Evolutionary conservation across 2,797 vertebrate genomes (phyloP).

Genomic region (Bovichtus diacanthus): DNA sequence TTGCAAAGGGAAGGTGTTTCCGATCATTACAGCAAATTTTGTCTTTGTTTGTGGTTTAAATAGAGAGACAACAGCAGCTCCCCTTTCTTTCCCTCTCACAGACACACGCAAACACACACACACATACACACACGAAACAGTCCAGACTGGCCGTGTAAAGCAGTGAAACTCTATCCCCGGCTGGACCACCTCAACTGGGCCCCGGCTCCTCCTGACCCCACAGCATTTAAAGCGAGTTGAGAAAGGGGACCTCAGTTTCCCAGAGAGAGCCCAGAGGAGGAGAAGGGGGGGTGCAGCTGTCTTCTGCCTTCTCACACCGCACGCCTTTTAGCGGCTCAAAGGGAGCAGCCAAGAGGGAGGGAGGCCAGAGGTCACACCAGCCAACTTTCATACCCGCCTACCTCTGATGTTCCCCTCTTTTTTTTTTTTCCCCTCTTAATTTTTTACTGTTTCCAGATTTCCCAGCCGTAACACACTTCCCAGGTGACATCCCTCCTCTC

Average conservation of each 20-base stretch:
- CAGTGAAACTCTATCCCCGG: slow-evolving; percentile 76
- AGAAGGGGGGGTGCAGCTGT: slow-evolving; percentile 76
- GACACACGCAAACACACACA: slow-evolving; percentile 34
- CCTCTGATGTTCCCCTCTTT: slow-evolving; percentile 77
- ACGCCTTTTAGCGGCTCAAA: slow-evolving; percentile 82
- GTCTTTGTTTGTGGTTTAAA: slow-evolving; percentile 51
- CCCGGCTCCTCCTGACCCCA: slow-evolving; percentile 77
- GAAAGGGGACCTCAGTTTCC: slow-evolving; percentile 73
- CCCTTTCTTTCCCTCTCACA: not conserved
- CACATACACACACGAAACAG: slow-evolving; percentile 36
- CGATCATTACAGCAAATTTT: slow-evolving; percentile 29
- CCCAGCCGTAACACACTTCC: slow-evolving; percentile 70
- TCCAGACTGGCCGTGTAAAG: slow-evolving; percentile 66
- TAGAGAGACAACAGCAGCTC: slow-evolving; percentile 30
- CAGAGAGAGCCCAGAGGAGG: slow-evolving; percentile 62
- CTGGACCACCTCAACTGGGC: slow-evolving; percentile 78
- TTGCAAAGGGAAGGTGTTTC: not conserved
- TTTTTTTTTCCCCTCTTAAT: slow-evolving; percentile 37
- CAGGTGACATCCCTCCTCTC: slow-evolving; percentile 75
- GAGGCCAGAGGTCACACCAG: slow-evolving; percentile 77
- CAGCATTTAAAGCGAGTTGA: slow-evolving; percentile 68
- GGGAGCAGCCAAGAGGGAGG: slow-evolving; percentile 71
- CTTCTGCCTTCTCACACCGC: slow-evolving; percentile 78
- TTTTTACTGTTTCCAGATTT: slow-evolving; percentile 84
- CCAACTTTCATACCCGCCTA: slow-evolving; percentile 71